Conservation (phyloP, 2,888 invertebrate species). For the Hyppa rectilinea region DNA sequence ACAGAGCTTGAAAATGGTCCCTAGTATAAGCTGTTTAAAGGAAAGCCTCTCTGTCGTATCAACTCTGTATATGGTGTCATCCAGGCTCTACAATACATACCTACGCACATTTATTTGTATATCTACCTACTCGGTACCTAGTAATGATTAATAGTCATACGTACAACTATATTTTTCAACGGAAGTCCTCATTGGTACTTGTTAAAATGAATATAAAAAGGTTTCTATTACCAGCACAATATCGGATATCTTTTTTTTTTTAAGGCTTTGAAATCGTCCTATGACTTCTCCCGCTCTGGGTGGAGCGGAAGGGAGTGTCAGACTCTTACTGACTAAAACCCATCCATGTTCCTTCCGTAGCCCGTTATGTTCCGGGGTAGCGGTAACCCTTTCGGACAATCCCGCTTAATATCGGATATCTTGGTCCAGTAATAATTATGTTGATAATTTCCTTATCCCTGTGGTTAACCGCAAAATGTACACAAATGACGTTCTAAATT, state of each 20-base stretch:
- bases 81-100: too few relatives aligned
- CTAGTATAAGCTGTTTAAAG: too few relatives aligned
- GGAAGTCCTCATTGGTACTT: constrained; percentile 46
- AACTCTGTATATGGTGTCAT: too few relatives aligned
- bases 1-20: too few relatives aligned
- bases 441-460: constrained; percentile 20
- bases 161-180: constrained; percentile 35
- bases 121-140: neutral
- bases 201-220: constrained; percentile 26
- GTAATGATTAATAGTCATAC: constrained; percentile 46
- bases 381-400: too few relatives aligned
- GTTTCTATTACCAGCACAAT: constrained; percentile 36
- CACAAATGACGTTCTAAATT: constrained; percentile 22
- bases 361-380: too few relatives aligned
- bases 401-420: constrained; percentile 46
- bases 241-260: constrained; percentile 50
- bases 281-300: too few relatives aligned
- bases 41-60: too few relatives aligned
- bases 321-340: too few relatives aligned
- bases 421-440: constrained; percentile 13
- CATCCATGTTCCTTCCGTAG: too few relatives aligned
- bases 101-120: constrained; percentile 6
- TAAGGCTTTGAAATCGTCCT: too few relatives aligned
- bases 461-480: constrained; percentile 26
- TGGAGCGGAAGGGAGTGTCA: too few relatives aligned